Evolutionary conservation across 1,140 invertebrate genomes (phyloP).

Genomic region (Coelopa frigida): DNA sequence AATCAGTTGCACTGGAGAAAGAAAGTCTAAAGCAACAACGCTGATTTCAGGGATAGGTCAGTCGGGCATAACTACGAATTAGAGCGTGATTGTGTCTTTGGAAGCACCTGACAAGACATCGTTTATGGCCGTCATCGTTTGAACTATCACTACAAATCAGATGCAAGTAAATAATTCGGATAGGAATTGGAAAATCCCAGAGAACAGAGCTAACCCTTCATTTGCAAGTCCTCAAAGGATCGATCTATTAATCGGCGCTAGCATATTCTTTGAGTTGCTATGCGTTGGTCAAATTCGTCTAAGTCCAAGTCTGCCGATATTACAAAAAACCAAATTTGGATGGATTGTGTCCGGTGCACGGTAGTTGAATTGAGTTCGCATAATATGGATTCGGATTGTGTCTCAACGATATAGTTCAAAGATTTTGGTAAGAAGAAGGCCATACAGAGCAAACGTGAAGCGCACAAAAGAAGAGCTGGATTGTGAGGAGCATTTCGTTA

Average conservation of each 20-base stretch:
- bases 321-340: constrained; percentile 11
- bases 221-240: constrained; percentile 2
- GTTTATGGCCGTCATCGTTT: not conserved
- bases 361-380: not conserved
- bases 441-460: constrained; percentile 9
- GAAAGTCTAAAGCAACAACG: not conserved
- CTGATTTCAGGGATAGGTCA: not conserved
- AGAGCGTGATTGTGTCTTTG: not conserved
- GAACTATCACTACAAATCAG: not conserved
- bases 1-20: not conserved
- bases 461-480: too few relatives aligned
- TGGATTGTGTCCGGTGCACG: constrained; percentile 8
- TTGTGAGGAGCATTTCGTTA: too few relatives aligned
- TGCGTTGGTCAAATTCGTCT: constrained; percentile 5
- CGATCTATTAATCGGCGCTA: constrained; percentile 6
- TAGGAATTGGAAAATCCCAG: not conserved
- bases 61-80: not conserved
- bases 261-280: constrained; percentile 4
- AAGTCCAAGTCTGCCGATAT: not conserved
- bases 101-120: not conserved
- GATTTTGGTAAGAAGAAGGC: not conserved
- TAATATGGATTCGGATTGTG: not conserved
- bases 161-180: not conserved
- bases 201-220: not conserved
- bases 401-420: not conserved